These are phyloP conservation scores for Nemopilema nomurai DNA, from an alignment of 30 jellyfish, hydroid and myxozoan species.

Conservation along the genomic window DNA sequence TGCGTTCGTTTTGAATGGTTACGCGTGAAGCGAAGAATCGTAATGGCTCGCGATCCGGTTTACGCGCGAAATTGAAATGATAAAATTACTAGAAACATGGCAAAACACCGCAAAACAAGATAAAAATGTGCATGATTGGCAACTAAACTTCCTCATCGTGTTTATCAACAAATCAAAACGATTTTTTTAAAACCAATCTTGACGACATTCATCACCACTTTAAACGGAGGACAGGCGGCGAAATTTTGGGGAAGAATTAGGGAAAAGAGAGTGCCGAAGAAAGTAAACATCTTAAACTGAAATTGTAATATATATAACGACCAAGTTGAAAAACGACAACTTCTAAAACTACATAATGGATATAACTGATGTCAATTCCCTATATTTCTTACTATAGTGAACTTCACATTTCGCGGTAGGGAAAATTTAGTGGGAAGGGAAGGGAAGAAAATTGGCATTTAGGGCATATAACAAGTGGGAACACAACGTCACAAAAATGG, in stretches of 20 bases:
- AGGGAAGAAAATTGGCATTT: background rate
- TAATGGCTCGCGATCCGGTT: slow-evolving; percentile 1
- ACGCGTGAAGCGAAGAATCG: slow-evolving; percentile 49
- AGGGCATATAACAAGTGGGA: slow-evolving; percentile 9
- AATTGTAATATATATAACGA: background rate
- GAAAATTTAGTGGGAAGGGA: background rate
- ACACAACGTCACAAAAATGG: background rate
- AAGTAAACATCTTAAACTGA: background rate
- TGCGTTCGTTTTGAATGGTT: slow-evolving; percentile 44
- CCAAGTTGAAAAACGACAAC: background rate
- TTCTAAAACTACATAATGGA: background rate
- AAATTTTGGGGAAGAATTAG: background rate
- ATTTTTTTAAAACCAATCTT: background rate
- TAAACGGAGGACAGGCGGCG: background rate
- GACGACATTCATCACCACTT: background rate
- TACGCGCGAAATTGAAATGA: slow-evolving; percentile 78
- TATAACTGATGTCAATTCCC: background rate
- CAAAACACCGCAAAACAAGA: background rate
- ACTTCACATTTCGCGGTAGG: background rate
- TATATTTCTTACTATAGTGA: too few relatives aligned
- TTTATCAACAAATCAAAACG: background rate
- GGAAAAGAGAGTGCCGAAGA: background rate
- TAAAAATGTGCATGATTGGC: background rate
- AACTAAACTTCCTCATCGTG: background rate
- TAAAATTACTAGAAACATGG: background rate